phyloP scores from a whole-genome alignment of 2,113 vertebrate genomes.

The Xerus inauris region DNA sequence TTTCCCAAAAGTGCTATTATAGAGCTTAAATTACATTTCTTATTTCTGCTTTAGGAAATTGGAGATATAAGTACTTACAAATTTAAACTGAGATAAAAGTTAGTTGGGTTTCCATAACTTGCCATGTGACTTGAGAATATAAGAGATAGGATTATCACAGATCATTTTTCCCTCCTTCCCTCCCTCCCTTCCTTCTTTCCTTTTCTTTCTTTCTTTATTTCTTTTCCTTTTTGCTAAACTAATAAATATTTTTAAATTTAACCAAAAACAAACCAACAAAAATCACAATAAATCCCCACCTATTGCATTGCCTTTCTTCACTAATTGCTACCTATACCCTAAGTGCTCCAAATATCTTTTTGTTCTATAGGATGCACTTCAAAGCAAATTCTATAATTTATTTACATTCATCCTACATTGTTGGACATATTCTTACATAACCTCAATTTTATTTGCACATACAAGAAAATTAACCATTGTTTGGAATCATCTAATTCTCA shows the following conservation, averaged over 20 bases:
- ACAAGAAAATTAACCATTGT: neutral
- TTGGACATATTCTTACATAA: neutral
- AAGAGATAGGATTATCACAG: neutral
- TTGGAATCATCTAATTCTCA: neutral
- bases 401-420: neutral
- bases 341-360: neutral
- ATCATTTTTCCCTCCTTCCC: neutral
- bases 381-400: neutral
- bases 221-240: neutral
- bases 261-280: neutral
- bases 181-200: no score
- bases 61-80: neutral
- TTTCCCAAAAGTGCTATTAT: neutral
- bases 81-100: neutral
- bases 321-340: neutral
- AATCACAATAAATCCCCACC: neutral
- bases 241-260: neutral
- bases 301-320: no score
- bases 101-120: neutral
- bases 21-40: neutral
- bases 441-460: neutral
- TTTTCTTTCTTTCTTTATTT: no score
- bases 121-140: neutral
- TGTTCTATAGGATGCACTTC: neutral
- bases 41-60: neutral